These are phyloP conservation scores for Aldrovandia affinis DNA, from an alignment of 2,797 vertebrate genomes.

Conservation along the genomic window DNA sequence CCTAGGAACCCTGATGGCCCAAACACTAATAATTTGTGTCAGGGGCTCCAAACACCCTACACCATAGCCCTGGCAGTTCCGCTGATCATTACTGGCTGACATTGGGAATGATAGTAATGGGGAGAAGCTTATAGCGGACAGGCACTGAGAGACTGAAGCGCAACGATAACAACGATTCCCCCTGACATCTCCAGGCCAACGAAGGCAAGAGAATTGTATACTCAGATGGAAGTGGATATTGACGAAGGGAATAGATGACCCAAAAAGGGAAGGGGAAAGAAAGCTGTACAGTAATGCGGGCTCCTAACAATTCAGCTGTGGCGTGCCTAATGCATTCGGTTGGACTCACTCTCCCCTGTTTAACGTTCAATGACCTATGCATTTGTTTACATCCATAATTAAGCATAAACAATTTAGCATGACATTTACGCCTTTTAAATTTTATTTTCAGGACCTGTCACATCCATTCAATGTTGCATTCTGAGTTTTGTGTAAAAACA, in stretches of 20 bases:
- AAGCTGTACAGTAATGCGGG: conserved; percentile 48
- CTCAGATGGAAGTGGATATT: conserved; percentile 30
- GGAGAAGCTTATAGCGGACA: background rate
- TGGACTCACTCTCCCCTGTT: conserved; percentile 46
- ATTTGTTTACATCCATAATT: conserved; percentile 58
- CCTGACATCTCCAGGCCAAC: conserved; percentile 55
- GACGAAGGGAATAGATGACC: conserved; percentile 44
- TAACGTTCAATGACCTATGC: conserved; percentile 47
- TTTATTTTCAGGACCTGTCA: conserved; percentile 46
- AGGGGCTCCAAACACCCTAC: background rate
- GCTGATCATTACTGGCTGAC: conserved; percentile 55
- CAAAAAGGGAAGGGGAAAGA: conserved; percentile 34
- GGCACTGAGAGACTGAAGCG: background rate
- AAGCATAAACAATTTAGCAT: conserved; percentile 57
- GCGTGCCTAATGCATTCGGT: conserved; percentile 50
- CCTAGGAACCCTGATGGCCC: background rate
- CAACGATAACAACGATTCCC: conserved; percentile 54
- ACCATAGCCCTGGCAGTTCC: background rate
- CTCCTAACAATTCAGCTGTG: conserved; percentile 48
- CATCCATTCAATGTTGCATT: conserved; percentile 36
- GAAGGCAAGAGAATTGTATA: conserved; percentile 56
- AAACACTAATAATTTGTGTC: background rate
- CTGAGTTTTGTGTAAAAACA: conserved; percentile 2
- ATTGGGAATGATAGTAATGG: conserved; percentile 69
- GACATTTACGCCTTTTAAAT: conserved; percentile 42